Base-by-base conservation (phyloP, 2,797 vertebrate genomes). In the Pangasius krempfi region DNA sequence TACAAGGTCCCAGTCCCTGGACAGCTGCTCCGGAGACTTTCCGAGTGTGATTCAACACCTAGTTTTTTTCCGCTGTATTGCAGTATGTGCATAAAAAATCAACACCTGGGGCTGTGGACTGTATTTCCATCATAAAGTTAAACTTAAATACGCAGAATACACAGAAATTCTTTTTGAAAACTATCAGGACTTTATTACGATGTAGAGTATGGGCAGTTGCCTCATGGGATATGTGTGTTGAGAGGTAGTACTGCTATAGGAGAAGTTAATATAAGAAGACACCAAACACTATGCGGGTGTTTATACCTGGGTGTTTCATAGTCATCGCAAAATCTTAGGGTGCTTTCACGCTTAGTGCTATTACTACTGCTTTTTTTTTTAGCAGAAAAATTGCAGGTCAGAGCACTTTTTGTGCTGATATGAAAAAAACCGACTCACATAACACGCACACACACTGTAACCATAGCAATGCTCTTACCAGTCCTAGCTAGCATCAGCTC, bases 1-100 rank as follows among this genome's bases (percentile, higher is more conserved):
- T 86, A 81, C 84, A 81, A 56, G 52, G 62, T 81, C 75, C 75
- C 76, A 80, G 64, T 89, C 75, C 88, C 84, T n/a, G 84, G 88
- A 52, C 88, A 86, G 88, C 84, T 86, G 84, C 40, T 86, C 37
- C 4, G 54, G 37, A 88, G 72, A 68, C 12, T 20, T 84, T 79
- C 33, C 64, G 25, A 33, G 50, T 54, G 75, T 40, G 76, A 86
- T 58, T 80, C 72, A 72, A 68, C 14, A 47, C 37, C n/a, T 40
- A 37, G 4, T 40, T 30, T 84, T 40, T 30, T 84, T 13, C 33
- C 5, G 9, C 44, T 56, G 14, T 72, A 27, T 27, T 25, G 54
- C 52, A 72, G 12, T 13, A 37, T 64, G 27, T 60, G 5, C 64
- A 62, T 13, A 10, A 50, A 84, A 75, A 10, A 75, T 18, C 37